These are phyloP conservation scores for Drosophila niveifrons DNA, from an alignment of 2,888 invertebrate genomes.

Conservation along the genomic window DNA sequence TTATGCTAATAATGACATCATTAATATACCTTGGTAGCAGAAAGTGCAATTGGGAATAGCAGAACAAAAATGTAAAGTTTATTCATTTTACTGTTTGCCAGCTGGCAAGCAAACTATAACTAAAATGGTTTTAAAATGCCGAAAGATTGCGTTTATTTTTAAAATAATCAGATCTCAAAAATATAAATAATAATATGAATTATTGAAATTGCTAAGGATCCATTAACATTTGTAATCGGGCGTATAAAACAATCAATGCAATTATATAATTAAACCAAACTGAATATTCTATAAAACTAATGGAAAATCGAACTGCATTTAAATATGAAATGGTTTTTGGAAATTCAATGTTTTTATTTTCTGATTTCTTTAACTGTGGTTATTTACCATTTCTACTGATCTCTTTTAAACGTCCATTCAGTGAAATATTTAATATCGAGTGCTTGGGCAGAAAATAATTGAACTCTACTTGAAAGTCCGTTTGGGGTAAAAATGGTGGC, in stretches of 20 bases:
- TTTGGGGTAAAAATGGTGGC: conserved; percentile 50
- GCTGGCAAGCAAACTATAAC: background rate
- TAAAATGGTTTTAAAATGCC: background rate
- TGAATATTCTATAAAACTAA: background rate
- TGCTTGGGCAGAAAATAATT: conserved; percentile 15
- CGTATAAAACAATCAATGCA: too few species aligned
- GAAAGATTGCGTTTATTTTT: background rate
- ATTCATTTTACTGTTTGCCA: background rate
- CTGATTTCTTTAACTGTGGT: background rate
- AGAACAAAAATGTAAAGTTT: background rate
- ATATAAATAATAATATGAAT: background rate
- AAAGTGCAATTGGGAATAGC: conserved; percentile 1
- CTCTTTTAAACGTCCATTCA: conserved; percentile 18
- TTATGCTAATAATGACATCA: background rate
- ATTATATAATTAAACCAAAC: background rate
- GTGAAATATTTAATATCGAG: conserved; percentile 16
- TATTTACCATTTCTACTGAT: background rate
- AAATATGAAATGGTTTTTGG: background rate
- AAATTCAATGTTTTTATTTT: background rate
- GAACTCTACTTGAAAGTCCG: conserved; percentile 29
- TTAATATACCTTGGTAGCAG: conserved; percentile 11
- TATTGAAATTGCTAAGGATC: background rate
- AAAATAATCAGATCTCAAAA: background rate
- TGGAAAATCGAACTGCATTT: background rate
- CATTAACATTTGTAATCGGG: too few species aligned